Evolutionary conservation across 2,797 vertebrate genomes (phyloP).

Genomic region (Gymnothorax javanicus): DNA sequence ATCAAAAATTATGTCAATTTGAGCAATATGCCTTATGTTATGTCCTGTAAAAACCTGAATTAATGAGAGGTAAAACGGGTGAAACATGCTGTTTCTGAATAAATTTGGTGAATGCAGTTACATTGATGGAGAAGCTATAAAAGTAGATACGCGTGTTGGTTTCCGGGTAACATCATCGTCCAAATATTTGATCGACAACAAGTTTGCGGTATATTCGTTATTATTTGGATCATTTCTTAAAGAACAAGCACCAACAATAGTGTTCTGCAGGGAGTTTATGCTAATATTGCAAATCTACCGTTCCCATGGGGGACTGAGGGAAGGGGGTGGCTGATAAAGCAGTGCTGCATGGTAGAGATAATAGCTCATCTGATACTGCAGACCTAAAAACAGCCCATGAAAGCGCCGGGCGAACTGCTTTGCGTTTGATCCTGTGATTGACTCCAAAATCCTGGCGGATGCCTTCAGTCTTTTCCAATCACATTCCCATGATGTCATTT

Average conservation of each 20-base stretch:
- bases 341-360: constrained; percentile 68
- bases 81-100: constrained; percentile 55
- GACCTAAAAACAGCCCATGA: constrained; percentile 70
- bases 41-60: neutral
- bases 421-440: constrained; percentile 69
- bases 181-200: neutral
- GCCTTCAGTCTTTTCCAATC: constrained; percentile 56
- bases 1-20: neutral
- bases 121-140: constrained; percentile 47
- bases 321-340: constrained; percentile 67
- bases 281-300: constrained; percentile 8
- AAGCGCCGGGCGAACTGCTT: constrained; percentile 63
- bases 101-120: constrained; percentile 15
- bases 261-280: neutral
- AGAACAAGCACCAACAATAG: neutral
- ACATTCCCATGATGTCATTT: constrained; percentile 61
- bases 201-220: neutral
- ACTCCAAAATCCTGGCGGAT: constrained; percentile 54
- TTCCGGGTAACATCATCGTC: neutral
- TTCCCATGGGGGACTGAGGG: constrained; percentile 52
- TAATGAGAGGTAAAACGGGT: neutral
- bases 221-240: neutral
- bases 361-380: constrained; percentile 67
- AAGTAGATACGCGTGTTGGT: constrained; percentile 61
- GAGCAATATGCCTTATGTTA: neutral